A percentile compares a stretch with the other conserved stretches of the same genome.
phyloP scores from a whole-genome alignment of 2,113 vertebrate species.

The Gavia stellata region DNA sequence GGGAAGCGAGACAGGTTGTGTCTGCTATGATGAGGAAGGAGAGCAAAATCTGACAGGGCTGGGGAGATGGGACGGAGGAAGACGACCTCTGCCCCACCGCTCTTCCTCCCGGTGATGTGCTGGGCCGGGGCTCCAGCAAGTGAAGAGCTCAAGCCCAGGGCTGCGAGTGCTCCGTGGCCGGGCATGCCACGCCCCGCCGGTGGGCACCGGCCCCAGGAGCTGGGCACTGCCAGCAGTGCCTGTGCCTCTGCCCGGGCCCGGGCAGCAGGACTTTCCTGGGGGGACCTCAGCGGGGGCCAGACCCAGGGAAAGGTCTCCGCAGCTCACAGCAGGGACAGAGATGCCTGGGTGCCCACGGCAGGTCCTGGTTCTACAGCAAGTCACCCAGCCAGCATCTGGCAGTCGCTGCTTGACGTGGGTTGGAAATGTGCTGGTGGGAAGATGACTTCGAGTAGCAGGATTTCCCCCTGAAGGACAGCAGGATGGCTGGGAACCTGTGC shows the following conservation, averaged over 20 bases:
- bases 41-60: background rate
- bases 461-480: background rate
- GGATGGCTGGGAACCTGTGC: background rate
- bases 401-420: background rate
- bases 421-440: background rate
- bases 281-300: background rate
- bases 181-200: background rate
- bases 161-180: background rate
- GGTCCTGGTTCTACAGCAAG: background rate
- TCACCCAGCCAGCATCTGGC: background rate
- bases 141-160: fast-evolving
- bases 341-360: background rate
- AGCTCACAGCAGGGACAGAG: background rate
- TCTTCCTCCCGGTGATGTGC: background rate
- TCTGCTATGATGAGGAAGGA: background rate
- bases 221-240: background rate
- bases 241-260: background rate
- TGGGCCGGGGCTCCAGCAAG: background rate
- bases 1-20: fast-evolving
- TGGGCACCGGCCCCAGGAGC: background rate
- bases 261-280: background rate
- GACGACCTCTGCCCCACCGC: background rate
- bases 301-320: background rate
- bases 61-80: background rate
- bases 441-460: background rate